Percentiles rank a stretch among this genome's conserved stretches.
Evolutionary conservation across 2,888 invertebrate species (phyloP).

Genomic region (Thereva unica): DNA sequence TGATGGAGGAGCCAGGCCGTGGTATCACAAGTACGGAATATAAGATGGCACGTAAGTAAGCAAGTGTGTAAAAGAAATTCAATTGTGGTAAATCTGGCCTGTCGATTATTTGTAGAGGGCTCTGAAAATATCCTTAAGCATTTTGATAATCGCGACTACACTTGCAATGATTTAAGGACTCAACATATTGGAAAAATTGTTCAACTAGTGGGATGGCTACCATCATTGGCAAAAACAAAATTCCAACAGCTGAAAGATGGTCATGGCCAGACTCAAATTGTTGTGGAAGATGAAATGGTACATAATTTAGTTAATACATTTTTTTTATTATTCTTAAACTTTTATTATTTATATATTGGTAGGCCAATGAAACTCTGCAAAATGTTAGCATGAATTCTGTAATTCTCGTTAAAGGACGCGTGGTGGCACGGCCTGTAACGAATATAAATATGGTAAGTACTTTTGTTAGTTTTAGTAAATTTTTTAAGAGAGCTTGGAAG

Average conservation of each 20-base stretch:
- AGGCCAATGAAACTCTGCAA: constrained; percentile 50
- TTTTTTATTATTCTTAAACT: neutral
- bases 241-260: constrained; percentile 59
- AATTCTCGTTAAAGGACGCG: constrained; percentile 55
- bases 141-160: constrained; percentile 57
- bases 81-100: constrained; percentile 9
- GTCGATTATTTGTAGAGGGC: constrained; percentile 45
- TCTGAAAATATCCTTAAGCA: constrained; percentile 55
- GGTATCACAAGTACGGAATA: constrained; percentile 58
- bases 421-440: constrained; percentile 55
- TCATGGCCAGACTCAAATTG: constrained; percentile 58
- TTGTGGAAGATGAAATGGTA: constrained; percentile 55
- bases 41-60: constrained; percentile 55
- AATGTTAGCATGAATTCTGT: constrained; percentile 52
- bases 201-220: constrained; percentile 57
- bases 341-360: constrained; percentile 28
- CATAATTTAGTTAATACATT: constrained; percentile 25
- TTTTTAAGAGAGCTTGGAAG: no score
- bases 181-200: constrained; percentile 54
- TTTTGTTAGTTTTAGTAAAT: no score
- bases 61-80: neutral
- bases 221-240: constrained; percentile 52
- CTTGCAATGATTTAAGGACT: constrained; percentile 56
- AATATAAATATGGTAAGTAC: constrained; percentile 53
- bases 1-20: constrained; percentile 48